Base-by-base conservation (phyloP, 2,797 vertebrate species). In the Sebastes miniatus region DNA sequence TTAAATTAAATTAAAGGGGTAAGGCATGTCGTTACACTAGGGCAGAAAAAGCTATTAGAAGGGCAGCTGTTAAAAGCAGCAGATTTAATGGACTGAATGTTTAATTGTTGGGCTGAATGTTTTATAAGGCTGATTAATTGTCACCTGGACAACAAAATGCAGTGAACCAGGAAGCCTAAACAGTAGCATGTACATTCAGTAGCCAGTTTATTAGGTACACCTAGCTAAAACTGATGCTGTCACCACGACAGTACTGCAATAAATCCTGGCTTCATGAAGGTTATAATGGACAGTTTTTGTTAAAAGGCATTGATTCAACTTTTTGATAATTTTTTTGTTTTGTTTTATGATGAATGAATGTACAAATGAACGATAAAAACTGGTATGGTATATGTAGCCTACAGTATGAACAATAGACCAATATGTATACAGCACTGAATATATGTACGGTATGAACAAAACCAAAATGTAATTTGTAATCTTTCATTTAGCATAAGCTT, bases 281-380 rank as follows among this genome's bases (percentile, higher is more conserved):
- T 52, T 52, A 0, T 52, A 52, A 52, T 52, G 39, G 39, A 43
- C 14, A 43, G 39, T 43, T 43, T 43, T 43, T 7, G 3, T 43
- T 43, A 43, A 43, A 16, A 43, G 3, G 39, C 16, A 16, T 43
- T 43, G 39, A 7, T 43, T 6, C 6, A 43, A 43, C 39, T 43
- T 43, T 43, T 43, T 3, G 14, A 7, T 43, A 0, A 0, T 1
- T 43, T 16, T 43, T 43, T 43, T 43, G 0, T 43, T 43, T 43
- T 43, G 39, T 43, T 43, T 43, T 43, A 39, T 1, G 36, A 39
- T 39, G 36, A 39, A 39, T 39, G 36, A 39, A 39, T 39, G 36
- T 14, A 39, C 36, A 39, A 39, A 39, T 39, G 36, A 39, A 39
- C 0, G 0, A 39, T 39, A 6, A 39, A 39, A 14, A 39, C 36